Evolutionary conservation across 2,888 invertebrate genomes (phyloP), one percentile per base, ranked within the genome.

Genomic region (Netelia inedita): DNA sequence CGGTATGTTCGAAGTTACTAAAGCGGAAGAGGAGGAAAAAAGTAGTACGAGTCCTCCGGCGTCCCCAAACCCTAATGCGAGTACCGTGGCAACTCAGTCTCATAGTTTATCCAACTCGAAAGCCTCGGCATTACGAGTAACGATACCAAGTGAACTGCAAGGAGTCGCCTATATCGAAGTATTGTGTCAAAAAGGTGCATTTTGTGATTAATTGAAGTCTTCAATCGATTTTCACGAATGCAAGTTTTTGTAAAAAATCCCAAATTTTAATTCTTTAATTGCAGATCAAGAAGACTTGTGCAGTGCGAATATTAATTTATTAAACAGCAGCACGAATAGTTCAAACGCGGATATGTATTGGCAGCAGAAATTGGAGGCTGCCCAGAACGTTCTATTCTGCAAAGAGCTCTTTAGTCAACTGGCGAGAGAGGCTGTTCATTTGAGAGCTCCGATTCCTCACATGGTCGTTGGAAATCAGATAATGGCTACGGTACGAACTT

Each of bases 381-480:
- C 99, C 0, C 99, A 99, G 92, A 99, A 99, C 94, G 98, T 99
- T 35, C 95, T 99, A 21, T 99, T 99, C 94, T 99, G 99, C 92
- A 99, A 99, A 94, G 99, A 99, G 94, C 94, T 99, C 46, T 99
- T 99, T 92, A 97, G 98, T 87, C 97, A 99, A 90, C 94, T 99
- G 76, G 99, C 99, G 0, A 96, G 98, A 74, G 99, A 99, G 93
- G 99, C 99, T 0, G 98, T 99, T 5, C 98, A 98, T 91, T 94
- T 98, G 2, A 98, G 98, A 91, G 97, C 98, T 0, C 97, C 98
- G 0, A 98, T 99, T 91, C 99, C 99, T 0, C 99, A 99, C 91
- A 97, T 99, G 95, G 99, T 99, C 8, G 98, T 99, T 57, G 98
- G 98, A 66, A 99, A 99, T 94, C 98, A 99, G 94, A 99, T 99